phyloP scores from a whole-genome alignment of 2,113 vertebrate genomes.

The Probosciger aterrimus region DNA sequence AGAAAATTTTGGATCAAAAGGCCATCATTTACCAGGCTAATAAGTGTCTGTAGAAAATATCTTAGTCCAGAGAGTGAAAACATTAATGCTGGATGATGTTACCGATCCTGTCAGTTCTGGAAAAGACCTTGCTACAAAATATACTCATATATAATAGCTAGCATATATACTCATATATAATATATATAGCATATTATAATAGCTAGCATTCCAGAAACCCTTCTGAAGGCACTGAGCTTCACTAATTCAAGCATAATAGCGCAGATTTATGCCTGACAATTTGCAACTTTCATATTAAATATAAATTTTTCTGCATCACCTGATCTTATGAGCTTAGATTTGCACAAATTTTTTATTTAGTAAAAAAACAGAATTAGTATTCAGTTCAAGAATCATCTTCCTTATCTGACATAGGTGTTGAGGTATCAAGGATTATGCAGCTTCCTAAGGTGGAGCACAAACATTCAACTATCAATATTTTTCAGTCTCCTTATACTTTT shows the following conservation, averaged over 20 bases:
- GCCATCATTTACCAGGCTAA: neutral
- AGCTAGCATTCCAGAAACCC: neutral
- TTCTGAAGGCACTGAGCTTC: conserved; percentile 35
- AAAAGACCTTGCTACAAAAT: neutral
- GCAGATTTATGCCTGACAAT: conserved; percentile 40
- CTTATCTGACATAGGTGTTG: conserved; percentile 34
- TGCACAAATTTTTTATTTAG: conserved; percentile 44
- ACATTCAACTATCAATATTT: neutral
- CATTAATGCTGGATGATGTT: neutral
- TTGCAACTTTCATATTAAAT: conserved; percentile 62
- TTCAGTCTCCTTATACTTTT: conserved; percentile 19
- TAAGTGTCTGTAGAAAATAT: neutral
- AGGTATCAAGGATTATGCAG: neutral
- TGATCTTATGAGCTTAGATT: conserved; percentile 33
- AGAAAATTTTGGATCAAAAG: neutral
- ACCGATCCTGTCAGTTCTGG: neutral
- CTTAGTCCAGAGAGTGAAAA: neutral
- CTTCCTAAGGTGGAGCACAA: neutral
- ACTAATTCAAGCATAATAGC: conserved; percentile 47
- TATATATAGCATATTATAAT: neutral
- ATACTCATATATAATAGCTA: neutral
- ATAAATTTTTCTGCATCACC: conserved; percentile 55
- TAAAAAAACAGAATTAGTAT: conserved; percentile 10
- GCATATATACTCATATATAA: neutral
- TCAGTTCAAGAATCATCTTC: conserved; percentile 18